Conservation (phyloP, 2,113 vertebrate species). For the Rhinogobius similis region DNA sequence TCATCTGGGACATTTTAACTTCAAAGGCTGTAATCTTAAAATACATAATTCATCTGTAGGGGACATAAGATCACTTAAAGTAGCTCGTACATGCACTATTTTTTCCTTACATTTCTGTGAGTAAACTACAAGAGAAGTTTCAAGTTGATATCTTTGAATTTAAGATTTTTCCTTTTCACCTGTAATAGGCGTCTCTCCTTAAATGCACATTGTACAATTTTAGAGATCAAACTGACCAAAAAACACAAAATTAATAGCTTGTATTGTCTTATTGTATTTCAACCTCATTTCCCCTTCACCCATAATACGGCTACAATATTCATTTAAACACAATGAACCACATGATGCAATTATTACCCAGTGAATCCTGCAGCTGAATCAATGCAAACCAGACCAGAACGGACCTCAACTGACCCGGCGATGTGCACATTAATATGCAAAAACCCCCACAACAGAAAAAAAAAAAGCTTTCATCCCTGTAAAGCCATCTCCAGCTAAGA, state of each 20-base stretch:
- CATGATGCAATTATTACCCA: background rate
- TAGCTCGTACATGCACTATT: too few relatives aligned
- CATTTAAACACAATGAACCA: background rate
- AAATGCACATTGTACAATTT: too few relatives aligned
- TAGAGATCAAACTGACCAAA: constrained; percentile 15
- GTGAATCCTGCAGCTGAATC: background rate
- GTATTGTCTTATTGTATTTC: too few relatives aligned
- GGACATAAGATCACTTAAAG: too few relatives aligned
- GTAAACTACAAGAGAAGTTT: too few relatives aligned
- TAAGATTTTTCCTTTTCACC: too few relatives aligned
- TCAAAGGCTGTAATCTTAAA: too few relatives aligned
- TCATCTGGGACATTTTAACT: too few relatives aligned
- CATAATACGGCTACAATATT: background rate
- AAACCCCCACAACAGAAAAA: constrained; percentile 1
- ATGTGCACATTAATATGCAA: constrained; percentile 21
- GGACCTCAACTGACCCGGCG: background rate
- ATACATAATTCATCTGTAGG: too few relatives aligned
- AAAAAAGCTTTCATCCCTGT: constrained; percentile 51
- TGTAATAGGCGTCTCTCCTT: too few relatives aligned
- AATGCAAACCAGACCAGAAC: background rate
- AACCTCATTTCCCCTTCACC: background rate
- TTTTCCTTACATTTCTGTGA: too few relatives aligned
- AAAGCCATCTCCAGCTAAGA: constrained; percentile 47
- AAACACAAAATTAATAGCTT: constrained; percentile 21
- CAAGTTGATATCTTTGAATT: too few relatives aligned